Base-by-base conservation (phyloP, 2,888 invertebrate genomes). In the Drosophila multiciliata region DNA sequence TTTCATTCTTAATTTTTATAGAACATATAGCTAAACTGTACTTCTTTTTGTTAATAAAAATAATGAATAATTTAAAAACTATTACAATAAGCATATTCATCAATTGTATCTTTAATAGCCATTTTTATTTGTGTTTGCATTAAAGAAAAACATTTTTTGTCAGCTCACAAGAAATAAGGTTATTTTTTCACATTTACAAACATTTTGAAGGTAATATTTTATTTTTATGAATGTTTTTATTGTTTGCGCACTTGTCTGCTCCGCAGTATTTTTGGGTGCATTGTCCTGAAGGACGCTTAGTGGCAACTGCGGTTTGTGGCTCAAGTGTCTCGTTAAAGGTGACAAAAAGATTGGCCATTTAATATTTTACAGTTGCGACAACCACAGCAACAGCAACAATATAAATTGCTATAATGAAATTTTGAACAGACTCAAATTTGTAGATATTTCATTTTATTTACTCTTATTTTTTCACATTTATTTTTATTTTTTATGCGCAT, bases 261-360 rank as follows among this genome's bases (percentile, higher is more conserved):
- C 53, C 59, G 17, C 66, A 59, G 52, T 49, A 35, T n/a, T n/a
- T 52, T 35, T 29, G 59, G 36, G 70, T 59, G 70, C 75, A 75
- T 60, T 66, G 69, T 65, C 69, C 69, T 67, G 59, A 69, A 53
- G 50, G 36, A 20, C 48, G 48, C 33, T 64, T 54, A 52, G 67
- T 70, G 68, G 74, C 68, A 40, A 45, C 29, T 20, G 67, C 38
- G 40, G 32, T 26, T n/a, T 42, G 50, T 45, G 42, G 38, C 71
- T 66, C 66, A 33, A 73, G 60, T 75, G 70, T 17, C 67, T 74
- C 76, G 74, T 76, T 48, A 57, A 71, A 75, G 83, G 76, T 77
- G 83, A 29, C 64, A 68, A 76, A 75, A 68, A 78, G 80, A 88
- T 86, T 86, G 86, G 80, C 88, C 75, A 78, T 83, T 83, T 83